phyloP scores from a whole-genome alignment of 2,888 invertebrate species.

The Tetrapedia diversipes region DNA sequence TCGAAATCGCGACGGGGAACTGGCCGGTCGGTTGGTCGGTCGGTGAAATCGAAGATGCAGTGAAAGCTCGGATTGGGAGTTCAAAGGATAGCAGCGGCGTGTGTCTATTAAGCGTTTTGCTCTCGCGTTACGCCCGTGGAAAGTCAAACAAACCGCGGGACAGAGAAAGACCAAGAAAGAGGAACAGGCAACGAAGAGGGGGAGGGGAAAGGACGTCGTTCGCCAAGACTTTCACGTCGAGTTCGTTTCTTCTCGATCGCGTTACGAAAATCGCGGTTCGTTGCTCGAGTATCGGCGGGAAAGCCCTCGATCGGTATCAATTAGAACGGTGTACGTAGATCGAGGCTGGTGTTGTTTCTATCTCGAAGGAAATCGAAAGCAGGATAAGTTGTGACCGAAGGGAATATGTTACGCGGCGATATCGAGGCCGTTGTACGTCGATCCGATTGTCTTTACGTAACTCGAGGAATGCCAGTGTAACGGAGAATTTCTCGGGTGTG shows the following conservation, averaged over 20 bases:
- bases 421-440: not conserved
- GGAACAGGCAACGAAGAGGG: not conserved
- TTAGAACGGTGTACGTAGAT: too few species aligned
- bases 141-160: slow-evolving; percentile 46
- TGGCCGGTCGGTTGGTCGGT: not conserved
- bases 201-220: slow-evolving; percentile 35
- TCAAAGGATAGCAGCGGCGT: slow-evolving; percentile 42
- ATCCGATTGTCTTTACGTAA: slow-evolving; percentile 12
- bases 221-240: slow-evolving; percentile 63
- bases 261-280: slow-evolving; percentile 60
- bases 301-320: too few species aligned
- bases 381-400: not conserved
- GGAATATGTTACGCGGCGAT: too few species aligned
- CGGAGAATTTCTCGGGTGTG: not conserved
- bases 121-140: slow-evolving; percentile 55
- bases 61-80: slow-evolving; percentile 51
- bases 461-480: not conserved
- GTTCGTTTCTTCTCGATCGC: slow-evolving; percentile 61
- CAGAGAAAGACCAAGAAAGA: not conserved
- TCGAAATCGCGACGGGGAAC: slow-evolving; percentile 14
- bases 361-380: not conserved
- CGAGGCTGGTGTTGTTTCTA: too few species aligned
- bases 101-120: slow-evolving; percentile 40
- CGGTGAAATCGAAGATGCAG: slow-evolving; percentile 55
- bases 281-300: not conserved